Conservation (phyloP, 2,113 vertebrate genomes). For the Aspidoscelis tigris region DNA sequence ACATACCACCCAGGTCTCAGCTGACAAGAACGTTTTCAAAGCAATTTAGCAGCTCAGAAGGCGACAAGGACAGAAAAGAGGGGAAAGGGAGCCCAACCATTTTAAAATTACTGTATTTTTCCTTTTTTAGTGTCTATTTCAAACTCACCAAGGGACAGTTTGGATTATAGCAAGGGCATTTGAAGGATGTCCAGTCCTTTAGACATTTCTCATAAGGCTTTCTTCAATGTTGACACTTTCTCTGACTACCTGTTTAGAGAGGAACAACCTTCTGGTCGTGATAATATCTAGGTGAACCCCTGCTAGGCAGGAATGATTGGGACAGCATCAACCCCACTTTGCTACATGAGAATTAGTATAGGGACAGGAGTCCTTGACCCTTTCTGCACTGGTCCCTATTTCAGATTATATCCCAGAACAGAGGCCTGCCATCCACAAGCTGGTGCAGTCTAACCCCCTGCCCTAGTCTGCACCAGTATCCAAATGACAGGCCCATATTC, state of each 20-base stretch:
- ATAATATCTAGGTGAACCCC: too few species aligned
- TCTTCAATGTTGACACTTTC: neutral
- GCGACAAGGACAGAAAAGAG: rapidly evolving
- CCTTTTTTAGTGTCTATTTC: neutral
- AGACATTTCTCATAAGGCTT: neutral
- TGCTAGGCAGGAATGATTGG: too few species aligned
- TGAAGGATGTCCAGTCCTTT: conserved; percentile 15
- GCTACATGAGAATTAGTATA: too few species aligned
- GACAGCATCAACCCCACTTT: too few species aligned
- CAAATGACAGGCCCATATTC: too few species aligned
- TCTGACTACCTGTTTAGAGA: neutral
- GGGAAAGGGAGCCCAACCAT: neutral
- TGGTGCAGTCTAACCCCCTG: too few species aligned
- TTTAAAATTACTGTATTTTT: neutral
- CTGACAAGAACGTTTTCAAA: neutral
- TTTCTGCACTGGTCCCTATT: too few species aligned
- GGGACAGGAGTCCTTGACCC: too few species aligned
- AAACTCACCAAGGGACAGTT: neutral
- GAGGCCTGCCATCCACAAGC: too few species aligned
- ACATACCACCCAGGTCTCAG: rapidly evolving
- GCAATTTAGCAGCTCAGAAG: rapidly evolving
- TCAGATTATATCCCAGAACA: too few species aligned
- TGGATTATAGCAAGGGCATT: conserved; percentile 24
- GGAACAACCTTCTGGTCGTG: too few species aligned
- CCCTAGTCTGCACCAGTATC: too few species aligned